Evolutionary conservation across 2,113 vertebrate genomes (phyloP).

Genomic region (Calidris pygmaea): DNA sequence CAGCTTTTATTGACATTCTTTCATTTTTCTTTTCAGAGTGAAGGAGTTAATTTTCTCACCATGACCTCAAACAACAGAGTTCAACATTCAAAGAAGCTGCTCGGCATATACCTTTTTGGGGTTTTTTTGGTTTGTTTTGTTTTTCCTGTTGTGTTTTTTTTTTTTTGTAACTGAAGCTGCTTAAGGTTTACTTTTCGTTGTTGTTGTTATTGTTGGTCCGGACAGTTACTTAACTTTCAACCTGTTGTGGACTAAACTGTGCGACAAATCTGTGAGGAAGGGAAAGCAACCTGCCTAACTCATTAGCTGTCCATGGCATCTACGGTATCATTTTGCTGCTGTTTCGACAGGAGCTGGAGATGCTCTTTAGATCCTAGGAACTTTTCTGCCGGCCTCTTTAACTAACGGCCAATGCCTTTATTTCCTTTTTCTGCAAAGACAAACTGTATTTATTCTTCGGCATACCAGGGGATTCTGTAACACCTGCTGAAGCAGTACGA

Average conservation of each 20-base stretch:
- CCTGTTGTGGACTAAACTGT: slow-evolving; percentile 49
- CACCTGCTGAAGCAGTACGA: slow-evolving; percentile 60
- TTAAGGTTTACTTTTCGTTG: slow-evolving; percentile 63
- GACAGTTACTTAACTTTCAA: slow-evolving; percentile 4
- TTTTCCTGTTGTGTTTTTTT: neutral
- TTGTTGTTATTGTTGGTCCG: slow-evolving; percentile 34
- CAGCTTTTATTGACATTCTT: slow-evolving; percentile 18
- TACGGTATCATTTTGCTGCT: slow-evolving; percentile 45
- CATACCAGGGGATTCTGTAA: slow-evolving; percentile 61
- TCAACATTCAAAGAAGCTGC: slow-evolving; percentile 60
- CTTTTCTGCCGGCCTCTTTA: slow-evolving; percentile 30
- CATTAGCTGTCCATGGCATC: slow-evolving; percentile 30
- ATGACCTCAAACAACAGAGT: slow-evolving; percentile 48
- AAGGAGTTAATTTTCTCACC: slow-evolving; percentile 56
- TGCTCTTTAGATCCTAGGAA: slow-evolving; percentile 20
- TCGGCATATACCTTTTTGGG: neutral
- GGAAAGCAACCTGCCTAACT: slow-evolving; percentile 53
- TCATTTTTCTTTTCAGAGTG: slow-evolving; percentile 75
- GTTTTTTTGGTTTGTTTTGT: neutral
- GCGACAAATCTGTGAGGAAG: slow-evolving; percentile 39
- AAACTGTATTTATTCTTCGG: slow-evolving; percentile 61
- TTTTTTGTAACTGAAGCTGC: slow-evolving; percentile 63
- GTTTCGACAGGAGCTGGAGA: slow-evolving; percentile 43
- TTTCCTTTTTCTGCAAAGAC: slow-evolving; percentile 58
- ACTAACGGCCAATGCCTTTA: slow-evolving; percentile 41